Conservation (phyloP, 2,888 invertebrate genomes). For the Willowsia nigromaculata region DNA sequence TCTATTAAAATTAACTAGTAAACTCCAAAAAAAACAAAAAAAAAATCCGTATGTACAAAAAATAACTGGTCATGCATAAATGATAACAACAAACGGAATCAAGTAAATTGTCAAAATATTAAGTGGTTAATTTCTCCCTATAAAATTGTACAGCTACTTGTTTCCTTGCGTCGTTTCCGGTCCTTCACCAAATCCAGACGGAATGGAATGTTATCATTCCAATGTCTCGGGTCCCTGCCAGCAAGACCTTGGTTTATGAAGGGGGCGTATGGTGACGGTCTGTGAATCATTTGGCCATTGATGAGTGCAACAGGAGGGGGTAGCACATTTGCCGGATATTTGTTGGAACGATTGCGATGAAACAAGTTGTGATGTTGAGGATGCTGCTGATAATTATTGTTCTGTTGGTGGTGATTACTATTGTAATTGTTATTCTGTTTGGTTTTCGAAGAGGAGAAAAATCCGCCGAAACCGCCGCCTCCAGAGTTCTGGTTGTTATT, state of each 20-base stretch:
- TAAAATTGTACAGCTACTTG: slow-evolving; percentile 57
- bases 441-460: slow-evolving; percentile 69
- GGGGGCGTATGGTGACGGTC: slow-evolving; percentile 44
- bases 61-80: slow-evolving; percentile 3
- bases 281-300: slow-evolving; percentile 68
- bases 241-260: slow-evolving; percentile 66
- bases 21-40: slow-evolving; percentile 34
- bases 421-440: slow-evolving; percentile 60
- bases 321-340: slow-evolving; percentile 52
- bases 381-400: slow-evolving; percentile 61
- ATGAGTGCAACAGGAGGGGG: slow-evolving; percentile 63
- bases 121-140: not conserved
- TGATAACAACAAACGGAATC: slow-evolving; percentile 18
- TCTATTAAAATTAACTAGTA: not conserved
- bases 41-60: not conserved
- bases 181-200: slow-evolving; percentile 75
- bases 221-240: slow-evolving; percentile 63
- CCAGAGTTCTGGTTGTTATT: not conserved
- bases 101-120: not conserved
- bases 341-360: slow-evolving; percentile 60
- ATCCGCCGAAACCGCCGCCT: slow-evolving; percentile 43
- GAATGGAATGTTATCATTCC: slow-evolving; percentile 78
- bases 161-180: slow-evolving; percentile 71
- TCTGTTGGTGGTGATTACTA: slow-evolving; percentile 19
- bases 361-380: slow-evolving; percentile 59